A percentile compares a stretch with the other conserved stretches of the same genome.
Evolutionary conservation across 2,113 vertebrate genomes (phyloP).

Genomic region (Pluvianellus socialis): DNA sequence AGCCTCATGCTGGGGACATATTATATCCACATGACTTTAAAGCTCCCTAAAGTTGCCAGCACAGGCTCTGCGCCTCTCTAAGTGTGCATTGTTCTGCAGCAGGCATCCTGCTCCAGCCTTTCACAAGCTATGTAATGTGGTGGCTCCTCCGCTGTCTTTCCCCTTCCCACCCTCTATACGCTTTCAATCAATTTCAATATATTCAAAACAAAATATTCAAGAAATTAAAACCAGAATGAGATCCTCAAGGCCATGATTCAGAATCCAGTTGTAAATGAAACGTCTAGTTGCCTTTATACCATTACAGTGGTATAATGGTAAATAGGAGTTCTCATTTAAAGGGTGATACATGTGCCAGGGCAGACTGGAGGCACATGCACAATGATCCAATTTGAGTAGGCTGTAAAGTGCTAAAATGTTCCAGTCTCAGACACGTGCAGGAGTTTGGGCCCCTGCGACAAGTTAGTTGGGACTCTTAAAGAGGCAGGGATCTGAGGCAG

Average conservation of each 20-base stretch:
- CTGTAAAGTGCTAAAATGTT: background rate
- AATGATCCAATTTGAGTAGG: background rate
- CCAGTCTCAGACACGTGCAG: background rate
- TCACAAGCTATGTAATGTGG: background rate
- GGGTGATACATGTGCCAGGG: background rate
- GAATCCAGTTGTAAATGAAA: background rate
- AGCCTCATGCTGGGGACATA: background rate
- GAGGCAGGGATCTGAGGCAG: background rate
- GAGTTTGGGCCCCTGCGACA: background rate
- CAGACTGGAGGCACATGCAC: background rate
- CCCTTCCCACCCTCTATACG: background rate
- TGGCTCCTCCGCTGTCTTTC: background rate
- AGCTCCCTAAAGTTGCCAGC: background rate
- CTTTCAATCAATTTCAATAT: background rate
- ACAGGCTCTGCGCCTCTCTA: background rate
- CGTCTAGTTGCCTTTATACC: background rate
- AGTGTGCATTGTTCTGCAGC: slow-evolving; percentile 19
- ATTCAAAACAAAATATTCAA: slow-evolving; percentile 9
- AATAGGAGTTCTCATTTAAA: background rate
- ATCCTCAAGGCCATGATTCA: background rate
- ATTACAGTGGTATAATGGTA: background rate
- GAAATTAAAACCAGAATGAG: slow-evolving; percentile 44
- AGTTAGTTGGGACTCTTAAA: background rate
- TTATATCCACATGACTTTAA: slow-evolving; percentile 13
- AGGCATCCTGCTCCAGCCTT: background rate